These are phyloP conservation scores for Pelvicachromis taeniatus DNA, from an alignment of 2,113 vertebrate genomes.

Conservation along the genomic window DNA sequence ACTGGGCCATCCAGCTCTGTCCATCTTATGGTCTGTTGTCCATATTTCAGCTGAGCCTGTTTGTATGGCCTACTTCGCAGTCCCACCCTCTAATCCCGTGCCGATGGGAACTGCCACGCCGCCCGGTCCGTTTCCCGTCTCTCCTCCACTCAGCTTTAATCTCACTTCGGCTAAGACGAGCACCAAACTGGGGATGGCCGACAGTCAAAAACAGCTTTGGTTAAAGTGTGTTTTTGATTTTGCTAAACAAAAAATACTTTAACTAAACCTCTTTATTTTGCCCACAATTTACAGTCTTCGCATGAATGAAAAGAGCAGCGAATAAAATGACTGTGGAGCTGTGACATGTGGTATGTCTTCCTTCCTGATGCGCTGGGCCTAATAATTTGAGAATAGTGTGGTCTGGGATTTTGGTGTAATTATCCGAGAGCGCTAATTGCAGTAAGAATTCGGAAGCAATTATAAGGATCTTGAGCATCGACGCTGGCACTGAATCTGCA, in stretches of 20 bases:
- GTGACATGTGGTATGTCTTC: background rate
- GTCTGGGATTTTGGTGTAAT: slow-evolving; percentile 32
- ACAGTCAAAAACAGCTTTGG: background rate
- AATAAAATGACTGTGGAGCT: background rate
- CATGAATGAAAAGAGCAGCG: background rate
- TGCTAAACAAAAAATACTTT: background rate
- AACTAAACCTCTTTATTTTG: background rate
- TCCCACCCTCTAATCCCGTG: slow-evolving; percentile 51
- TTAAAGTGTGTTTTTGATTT: background rate
- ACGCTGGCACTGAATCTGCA: slow-evolving; percentile 4
- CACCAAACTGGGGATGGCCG: background rate
- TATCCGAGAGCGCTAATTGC: slow-evolving; percentile 53
- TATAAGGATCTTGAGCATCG: slow-evolving; percentile 30
- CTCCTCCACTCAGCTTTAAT: slow-evolving; percentile 41
- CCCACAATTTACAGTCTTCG: background rate
- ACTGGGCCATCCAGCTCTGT: slow-evolving; percentile 11
- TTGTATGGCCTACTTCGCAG: slow-evolving; percentile 58
- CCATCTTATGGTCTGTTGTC: slow-evolving; percentile 33
- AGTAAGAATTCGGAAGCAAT: slow-evolving; percentile 51
- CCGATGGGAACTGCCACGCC: slow-evolving; percentile 23
- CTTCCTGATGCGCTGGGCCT: background rate
- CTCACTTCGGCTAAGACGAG: slow-evolving; percentile 41
- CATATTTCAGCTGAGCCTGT: slow-evolving; percentile 47
- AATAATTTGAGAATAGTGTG: slow-evolving; percentile 20
- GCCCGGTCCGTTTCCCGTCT: slow-evolving; percentile 32